Evolutionary conservation across 2,113 vertebrate species (phyloP).

Genomic region (Ammodramus savannarum): DNA sequence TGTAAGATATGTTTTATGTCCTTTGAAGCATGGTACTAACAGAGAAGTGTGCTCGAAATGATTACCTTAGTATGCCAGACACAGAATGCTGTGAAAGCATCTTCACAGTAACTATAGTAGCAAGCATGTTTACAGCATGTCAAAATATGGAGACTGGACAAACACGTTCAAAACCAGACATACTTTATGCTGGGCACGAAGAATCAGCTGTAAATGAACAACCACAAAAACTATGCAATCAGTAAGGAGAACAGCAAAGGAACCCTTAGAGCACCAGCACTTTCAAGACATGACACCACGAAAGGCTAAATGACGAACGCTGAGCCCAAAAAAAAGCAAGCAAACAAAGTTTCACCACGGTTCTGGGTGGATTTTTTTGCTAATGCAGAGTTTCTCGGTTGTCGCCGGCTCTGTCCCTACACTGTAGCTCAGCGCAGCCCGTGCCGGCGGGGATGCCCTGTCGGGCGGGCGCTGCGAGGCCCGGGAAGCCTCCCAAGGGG

Average conservation of each 20-base stretch:
- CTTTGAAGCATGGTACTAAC: not conserved
- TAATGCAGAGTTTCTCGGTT: not conserved
- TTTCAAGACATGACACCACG: not conserved
- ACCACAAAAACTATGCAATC: not conserved
- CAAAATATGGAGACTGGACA: not conserved
- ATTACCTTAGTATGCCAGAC: not conserved
- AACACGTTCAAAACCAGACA: not conserved
- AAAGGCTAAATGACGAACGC: not conserved
- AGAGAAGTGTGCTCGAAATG: not conserved
- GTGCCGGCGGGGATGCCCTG: not conserved
- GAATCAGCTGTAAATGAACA: not conserved
- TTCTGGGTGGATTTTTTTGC: not conserved
- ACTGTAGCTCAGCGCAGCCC: not conserved
- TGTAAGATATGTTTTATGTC: not conserved
- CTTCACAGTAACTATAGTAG: not conserved
- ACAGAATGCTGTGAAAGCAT: not conserved
- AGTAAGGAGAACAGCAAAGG: not conserved
- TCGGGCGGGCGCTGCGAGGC: accelerated
- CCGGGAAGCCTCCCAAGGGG: not conserved
- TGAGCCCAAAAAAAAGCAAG: not conserved
- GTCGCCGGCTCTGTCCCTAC: not conserved
- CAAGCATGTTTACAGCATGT: not conserved
- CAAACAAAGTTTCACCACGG: not conserved
- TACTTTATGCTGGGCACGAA: not conserved
- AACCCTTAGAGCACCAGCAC: not conserved